Conservation (phyloP, 2,888 invertebrate genomes). For the Imbricaverruca yamaguchii region DNA sequence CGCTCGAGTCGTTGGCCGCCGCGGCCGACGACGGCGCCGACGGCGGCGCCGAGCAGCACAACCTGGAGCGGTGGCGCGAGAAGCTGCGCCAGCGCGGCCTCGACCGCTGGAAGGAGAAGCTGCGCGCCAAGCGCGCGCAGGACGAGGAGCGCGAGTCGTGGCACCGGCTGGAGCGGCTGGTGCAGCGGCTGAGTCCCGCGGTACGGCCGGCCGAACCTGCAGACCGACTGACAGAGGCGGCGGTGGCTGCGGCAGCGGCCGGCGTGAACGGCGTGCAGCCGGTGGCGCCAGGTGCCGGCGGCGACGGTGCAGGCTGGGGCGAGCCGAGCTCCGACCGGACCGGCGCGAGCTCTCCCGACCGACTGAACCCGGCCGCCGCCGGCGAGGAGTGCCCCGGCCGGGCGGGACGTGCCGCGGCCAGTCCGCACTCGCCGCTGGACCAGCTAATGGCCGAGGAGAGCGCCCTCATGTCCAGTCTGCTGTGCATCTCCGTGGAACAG, state of each 20-base stretch:
- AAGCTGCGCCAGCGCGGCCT: slow-evolving; percentile 18
- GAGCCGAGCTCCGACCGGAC: no score
- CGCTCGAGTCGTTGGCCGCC: background rate
- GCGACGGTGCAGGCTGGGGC: no score
- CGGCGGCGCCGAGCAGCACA: background rate
- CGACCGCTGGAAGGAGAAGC: slow-evolving; percentile 16
- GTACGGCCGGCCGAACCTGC: background rate
- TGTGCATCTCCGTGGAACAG: no score
- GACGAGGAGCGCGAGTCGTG: slow-evolving; percentile 17
- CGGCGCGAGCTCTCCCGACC: no score
- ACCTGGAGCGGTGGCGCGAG: slow-evolving; percentile 12
- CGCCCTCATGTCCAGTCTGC: no score
- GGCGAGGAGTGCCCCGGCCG: no score
- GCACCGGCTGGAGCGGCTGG: background rate
- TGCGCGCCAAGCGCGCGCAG: slow-evolving; percentile 3
- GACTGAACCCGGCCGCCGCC: no score
- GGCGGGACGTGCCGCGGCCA: background rate
- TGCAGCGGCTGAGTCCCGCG: background rate
- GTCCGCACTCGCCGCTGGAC: background rate
- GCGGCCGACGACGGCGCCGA: background rate
- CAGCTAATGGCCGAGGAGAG: background rate
- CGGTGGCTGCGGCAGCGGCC: background rate
- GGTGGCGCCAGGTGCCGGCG: background rate
- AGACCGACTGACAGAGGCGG: background rate
- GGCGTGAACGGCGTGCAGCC: background rate